phyloP scores from a whole-genome alignment of 2,797 vertebrate genomes.

The Notoglanidium macrostoma region DNA sequence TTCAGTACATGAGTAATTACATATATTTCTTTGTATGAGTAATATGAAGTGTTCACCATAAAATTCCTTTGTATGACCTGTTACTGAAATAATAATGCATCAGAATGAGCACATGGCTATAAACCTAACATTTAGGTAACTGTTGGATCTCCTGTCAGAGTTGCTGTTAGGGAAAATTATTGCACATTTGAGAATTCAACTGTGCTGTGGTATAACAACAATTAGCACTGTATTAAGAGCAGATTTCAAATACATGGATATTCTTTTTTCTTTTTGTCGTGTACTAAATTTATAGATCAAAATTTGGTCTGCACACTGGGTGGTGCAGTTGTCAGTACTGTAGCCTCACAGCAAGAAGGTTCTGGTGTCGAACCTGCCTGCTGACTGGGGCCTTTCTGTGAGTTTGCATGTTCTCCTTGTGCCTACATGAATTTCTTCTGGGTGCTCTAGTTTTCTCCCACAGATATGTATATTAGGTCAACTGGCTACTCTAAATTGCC shows the following conservation, averaged over 20 bases:
- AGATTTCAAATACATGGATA: not conserved
- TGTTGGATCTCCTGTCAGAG: not conserved
- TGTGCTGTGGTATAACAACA: not conserved
- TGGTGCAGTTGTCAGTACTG: too few relatives aligned
- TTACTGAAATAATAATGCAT: not conserved
- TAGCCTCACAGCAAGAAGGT: too few relatives aligned
- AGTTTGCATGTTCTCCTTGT: too few relatives aligned
- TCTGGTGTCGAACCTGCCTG: too few relatives aligned
- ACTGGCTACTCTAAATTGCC: too few relatives aligned
- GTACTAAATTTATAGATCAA: not conserved
- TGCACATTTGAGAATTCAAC: not conserved
- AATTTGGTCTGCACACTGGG: too few relatives aligned
- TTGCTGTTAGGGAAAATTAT: constrained; percentile 1
- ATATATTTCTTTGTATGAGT: constrained; percentile 3
- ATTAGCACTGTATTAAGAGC: not conserved
- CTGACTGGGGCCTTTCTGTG: too few relatives aligned
- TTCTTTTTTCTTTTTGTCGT: not conserved
- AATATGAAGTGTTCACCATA: not conserved
- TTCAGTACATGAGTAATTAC: not conserved
- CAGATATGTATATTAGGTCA: too few relatives aligned
- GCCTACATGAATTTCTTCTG: too few relatives aligned
- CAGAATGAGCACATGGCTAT: not conserved
- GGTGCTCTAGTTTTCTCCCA: too few relatives aligned
- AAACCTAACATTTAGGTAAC: constrained; percentile 3
- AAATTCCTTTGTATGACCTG: not conserved